Conservation (phyloP, 2,113 vertebrate species). For the Cyrtonyx montezumae region DNA sequence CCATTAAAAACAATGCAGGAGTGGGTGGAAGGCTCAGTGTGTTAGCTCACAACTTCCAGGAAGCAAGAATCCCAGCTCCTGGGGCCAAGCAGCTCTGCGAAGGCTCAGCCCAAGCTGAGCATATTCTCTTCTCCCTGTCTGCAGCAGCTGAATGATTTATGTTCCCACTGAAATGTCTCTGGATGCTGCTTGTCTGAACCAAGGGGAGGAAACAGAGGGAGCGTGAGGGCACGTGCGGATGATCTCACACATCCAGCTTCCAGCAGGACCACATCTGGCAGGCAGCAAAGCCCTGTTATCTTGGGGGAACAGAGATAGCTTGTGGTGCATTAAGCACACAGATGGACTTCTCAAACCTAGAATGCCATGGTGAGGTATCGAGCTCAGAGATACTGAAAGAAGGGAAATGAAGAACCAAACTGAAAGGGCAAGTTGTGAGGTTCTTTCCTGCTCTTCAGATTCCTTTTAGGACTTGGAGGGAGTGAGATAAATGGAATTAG, state of each 20-base stretch:
- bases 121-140: neutral
- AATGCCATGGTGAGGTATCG: fast-evolving
- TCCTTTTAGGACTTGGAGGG: neutral
- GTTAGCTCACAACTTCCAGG: neutral
- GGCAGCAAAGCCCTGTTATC: neutral
- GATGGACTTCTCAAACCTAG: neutral
- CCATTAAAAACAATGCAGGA: neutral
- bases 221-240: constrained; percentile 8
- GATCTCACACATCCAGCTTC: constrained; percentile 32
- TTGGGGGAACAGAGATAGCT: neutral
- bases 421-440: neutral
- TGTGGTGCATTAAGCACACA: neutral
- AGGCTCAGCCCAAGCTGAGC: neutral
- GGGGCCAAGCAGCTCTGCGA: neutral
- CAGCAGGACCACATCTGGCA: constrained; percentile 56
- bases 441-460: neutral
- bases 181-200: neutral
- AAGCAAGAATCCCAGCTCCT: neutral
- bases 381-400: no score
- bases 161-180: neutral
- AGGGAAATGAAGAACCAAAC: neutral
- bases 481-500: neutral
- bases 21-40: neutral
- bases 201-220: neutral
- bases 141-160: neutral